Base-by-base conservation (phyloP, 2,888 invertebrate genomes). In the Patella ulyssiponensis region DNA sequence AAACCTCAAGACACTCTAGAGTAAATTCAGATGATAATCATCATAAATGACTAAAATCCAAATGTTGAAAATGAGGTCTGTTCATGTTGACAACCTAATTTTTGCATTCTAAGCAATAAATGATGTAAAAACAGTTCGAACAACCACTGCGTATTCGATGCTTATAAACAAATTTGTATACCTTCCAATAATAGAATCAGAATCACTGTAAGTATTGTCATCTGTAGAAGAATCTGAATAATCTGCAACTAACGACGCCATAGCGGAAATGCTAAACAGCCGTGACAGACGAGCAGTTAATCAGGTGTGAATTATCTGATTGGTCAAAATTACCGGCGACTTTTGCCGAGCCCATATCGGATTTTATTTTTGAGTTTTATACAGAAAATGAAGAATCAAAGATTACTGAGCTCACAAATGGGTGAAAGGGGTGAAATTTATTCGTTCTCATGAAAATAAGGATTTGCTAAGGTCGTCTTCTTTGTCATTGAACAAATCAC, bases 231-330 rank as follows among this genome's bases (percentile, higher is more conserved):
- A 91, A 83, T 90, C 89, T 7, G 87, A 87, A 74, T 91, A 91
- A 83, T 90, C 89, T 70, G 91, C 90, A 72, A 91, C 90, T 33
- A 91, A 80, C 51, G 91, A 89, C 74, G 89, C 88, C 90, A 90
- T 90, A n/a, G n/a, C 51, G 54, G 71, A 54, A 54, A 52, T 77
- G 76, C 44, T 51, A 58, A 69, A 80, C 76, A 71, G 77, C 70
- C 76, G 77, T 77, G 15, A 74, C 17, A 23, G 69, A 27, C 56
- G 54, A 70, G 81, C 76, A 71, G 73, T 64, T 11, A 82, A 72
- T 78, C 23, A 3, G 14, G 51, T 7, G 23, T 9, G 44, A 71
- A 53, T 71, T 73, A 73, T 86, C 73, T 83, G 80, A 86, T 88
- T 86, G 86, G 87, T 74, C 78, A 72, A 81, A 74, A 81, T 71